phyloP scores from a whole-genome alignment of 2,113 vertebrate genomes.

The Corynorhinus townsendii region DNA sequence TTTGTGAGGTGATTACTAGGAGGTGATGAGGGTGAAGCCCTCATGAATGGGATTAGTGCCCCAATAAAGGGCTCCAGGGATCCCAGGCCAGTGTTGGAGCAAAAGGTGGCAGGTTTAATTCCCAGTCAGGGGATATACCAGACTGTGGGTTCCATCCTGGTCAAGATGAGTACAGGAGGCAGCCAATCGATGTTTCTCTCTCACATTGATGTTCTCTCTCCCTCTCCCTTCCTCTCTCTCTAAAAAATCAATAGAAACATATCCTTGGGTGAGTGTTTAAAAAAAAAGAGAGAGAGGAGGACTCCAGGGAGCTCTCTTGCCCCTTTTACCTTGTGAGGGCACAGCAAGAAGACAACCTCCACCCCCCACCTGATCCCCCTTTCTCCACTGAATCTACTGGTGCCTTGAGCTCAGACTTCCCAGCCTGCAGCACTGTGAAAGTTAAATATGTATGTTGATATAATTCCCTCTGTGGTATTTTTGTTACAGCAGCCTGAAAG shows the following conservation, averaged over 20 bases:
- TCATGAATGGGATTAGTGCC: neutral
- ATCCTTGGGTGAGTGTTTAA: neutral
- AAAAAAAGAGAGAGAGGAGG: neutral
- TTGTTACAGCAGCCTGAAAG: neutral
- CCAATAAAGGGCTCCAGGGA: neutral
- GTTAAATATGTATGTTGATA: neutral
- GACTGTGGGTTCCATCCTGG: too few species aligned
- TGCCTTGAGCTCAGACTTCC: neutral
- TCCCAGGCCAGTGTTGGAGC: neutral
- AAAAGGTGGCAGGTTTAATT: neutral
- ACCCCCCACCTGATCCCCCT: too few species aligned
- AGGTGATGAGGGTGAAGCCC: neutral
- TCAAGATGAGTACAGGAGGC: neutral
- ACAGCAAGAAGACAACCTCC: neutral
- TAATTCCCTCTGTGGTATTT: neutral
- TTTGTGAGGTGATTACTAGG: neutral
- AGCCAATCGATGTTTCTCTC: neutral
- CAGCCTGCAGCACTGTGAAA: neutral
- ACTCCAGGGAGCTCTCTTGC: neutral
- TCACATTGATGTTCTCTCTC: neutral
- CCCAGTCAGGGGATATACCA: too few species aligned
- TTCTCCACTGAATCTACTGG: neutral
- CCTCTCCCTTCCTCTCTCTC: too few species aligned
- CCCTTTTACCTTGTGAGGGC: too few species aligned
- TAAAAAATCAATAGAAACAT: neutral